Base-by-base conservation (phyloP, 2,113 vertebrate genomes). In the Aegithalos caudatus region DNA sequence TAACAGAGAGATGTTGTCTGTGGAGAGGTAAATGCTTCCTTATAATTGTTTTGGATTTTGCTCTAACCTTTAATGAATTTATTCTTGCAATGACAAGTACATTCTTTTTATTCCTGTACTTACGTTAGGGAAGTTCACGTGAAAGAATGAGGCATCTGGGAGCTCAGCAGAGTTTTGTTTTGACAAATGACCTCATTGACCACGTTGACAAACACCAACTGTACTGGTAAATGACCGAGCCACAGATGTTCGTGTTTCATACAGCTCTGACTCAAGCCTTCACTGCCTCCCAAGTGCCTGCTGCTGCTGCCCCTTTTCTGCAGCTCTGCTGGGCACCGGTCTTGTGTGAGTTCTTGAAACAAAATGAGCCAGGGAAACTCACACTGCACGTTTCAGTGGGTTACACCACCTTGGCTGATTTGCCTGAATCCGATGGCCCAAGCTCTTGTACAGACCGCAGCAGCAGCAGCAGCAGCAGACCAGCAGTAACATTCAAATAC, bases 101-200 rank as follows among this genome's bases (percentile, higher is more conserved):
- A 83, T 88, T 82, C 35, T 78, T 94, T 96, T 93, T 90, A 81
- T 74, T 83, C 72, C 60, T 5, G 11, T 79, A 21, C 28, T 88
- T 48, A 29, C 0, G 29, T 86, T 74, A 53, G 37, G 48, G 64
- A 96, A 92, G 81, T 86, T 95, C 80, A 74, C 10, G 1, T 44
- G 50, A 81, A 86, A 78, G 79, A 93, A 74, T 0, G 5, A 80
- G 85, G 82, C 92, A 88, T 77, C 81, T 96, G 90, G 87, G 76
- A 90, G n/a, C 90, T 96, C 90, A 86, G 92, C 73, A 83, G 91
- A 85, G 86, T 91, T 90, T 86, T 86, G 76, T 79, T 93, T 90
- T 96, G 93, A 94, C 93, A 94, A 93, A 95, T 90, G 76, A 82
- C 85, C 92, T 90, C 92, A 53, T 47, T 92, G 92, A 71, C 88